These are phyloP conservation scores for Hymenochirus boettgeri DNA, from an alignment of 2,113 vertebrate species.

Conservation along the genomic window DNA sequence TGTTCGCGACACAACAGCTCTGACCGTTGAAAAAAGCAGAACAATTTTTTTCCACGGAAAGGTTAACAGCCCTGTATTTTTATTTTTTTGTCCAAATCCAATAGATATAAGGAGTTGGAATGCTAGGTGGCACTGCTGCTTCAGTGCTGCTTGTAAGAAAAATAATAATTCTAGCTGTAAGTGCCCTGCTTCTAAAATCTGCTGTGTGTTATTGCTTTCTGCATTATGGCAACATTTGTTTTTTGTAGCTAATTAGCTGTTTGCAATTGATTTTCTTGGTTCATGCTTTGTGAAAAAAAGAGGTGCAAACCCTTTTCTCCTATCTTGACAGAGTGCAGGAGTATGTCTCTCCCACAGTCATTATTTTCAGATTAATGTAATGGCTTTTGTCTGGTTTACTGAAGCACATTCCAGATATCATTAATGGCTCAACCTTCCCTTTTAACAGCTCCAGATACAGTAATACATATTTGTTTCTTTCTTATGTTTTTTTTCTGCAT, in stretches of 20 bases:
- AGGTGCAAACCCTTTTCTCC: background rate
- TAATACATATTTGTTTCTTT: no score
- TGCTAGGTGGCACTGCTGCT: constrained; percentile 19
- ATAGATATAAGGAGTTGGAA: background rate
- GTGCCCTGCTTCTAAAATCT: background rate
- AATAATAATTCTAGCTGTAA: background rate
- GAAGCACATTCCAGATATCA: constrained; percentile 3
- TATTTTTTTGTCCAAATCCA: background rate
- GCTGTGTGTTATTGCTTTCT: background rate
- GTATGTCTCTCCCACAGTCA: constrained; percentile 5
- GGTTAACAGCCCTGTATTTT: no score
- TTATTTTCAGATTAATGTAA: constrained; percentile 1
- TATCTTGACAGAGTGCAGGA: constrained; percentile 6
- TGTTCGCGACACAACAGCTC: no score
- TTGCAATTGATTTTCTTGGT: constrained; percentile 11
- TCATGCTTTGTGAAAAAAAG: background rate
- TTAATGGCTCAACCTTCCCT: background rate
- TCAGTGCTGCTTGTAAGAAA: background rate
- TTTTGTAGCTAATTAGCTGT: background rate
- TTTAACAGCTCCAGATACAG: background rate
- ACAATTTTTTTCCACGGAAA: no score
- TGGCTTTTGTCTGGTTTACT: background rate
- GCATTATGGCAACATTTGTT: no score
- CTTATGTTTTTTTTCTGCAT: no score
- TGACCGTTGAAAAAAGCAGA: no score